Percentiles rank a stretch among this genome's conserved stretches.
Conservation (phyloP, 2,888 invertebrate genomes). For the Marasmarcha lunaedactyla region DNA sequence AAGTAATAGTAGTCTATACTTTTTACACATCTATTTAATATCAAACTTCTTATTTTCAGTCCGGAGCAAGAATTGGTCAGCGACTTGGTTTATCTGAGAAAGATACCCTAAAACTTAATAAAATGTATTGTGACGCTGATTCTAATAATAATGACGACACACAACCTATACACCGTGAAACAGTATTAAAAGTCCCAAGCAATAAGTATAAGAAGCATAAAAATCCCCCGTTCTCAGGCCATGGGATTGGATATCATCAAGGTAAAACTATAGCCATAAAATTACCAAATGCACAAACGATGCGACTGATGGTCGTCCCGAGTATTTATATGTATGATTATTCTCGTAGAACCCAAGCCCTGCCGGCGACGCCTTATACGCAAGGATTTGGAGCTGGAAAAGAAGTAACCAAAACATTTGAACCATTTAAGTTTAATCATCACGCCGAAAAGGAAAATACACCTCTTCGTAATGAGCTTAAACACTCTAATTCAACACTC, state of each 20-base stretch:
- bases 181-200: conserved; percentile 19
- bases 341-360: conserved; percentile 54
- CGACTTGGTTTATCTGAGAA: conserved; percentile 67
- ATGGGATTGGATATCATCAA: conserved; percentile 60
- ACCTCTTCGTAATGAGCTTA: not conserved
- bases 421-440: conserved; percentile 13
- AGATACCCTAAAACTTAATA: conserved; percentile 66
- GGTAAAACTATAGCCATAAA: conserved; percentile 62
- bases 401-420: conserved; percentile 28
- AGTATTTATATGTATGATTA: conserved; percentile 47
- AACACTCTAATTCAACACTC: conserved; percentile 3
- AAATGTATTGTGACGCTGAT: conserved; percentile 68
- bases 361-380: conserved; percentile 37
- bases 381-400: conserved; percentile 35
- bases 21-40: too few relatives aligned
- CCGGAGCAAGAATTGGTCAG: conserved; percentile 66
- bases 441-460: conserved; percentile 8
- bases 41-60: conserved; percentile 37
- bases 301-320: conserved; percentile 36
- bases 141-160: conserved; percentile 23
- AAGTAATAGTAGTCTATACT: too few relatives aligned
- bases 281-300: conserved; percentile 40
- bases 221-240: conserved; percentile 55
- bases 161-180: conserved; percentile 21
- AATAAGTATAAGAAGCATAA: conserved; percentile 32